Evolutionary conservation across 2,888 invertebrate genomes (phyloP).

Genomic region (Anthoptus insignis): DNA sequence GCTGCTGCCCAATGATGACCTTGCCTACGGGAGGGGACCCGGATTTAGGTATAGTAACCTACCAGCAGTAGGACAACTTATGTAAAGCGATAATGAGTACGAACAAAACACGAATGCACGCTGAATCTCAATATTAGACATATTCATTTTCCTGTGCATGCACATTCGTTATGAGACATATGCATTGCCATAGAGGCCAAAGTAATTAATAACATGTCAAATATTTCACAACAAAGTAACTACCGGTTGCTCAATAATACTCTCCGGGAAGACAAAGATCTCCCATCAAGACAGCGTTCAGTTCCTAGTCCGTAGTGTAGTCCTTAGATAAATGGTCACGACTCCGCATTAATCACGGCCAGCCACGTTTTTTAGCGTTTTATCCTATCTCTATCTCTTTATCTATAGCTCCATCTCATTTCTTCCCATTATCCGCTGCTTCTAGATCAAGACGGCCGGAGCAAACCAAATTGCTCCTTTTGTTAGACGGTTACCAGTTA

Average conservation of each 20-base stretch:
- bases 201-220: not conserved
- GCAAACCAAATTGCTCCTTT: conserved; percentile 35
- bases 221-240: not conserved
- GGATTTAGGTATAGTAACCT: no score
- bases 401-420: conserved; percentile 33
- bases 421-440: conserved; percentile 31
- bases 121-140: no score
- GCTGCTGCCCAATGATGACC: no score
- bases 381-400: conserved; percentile 31
- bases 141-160: no score
- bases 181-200: no score
- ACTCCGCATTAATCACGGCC: conserved; percentile 49
- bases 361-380: conserved; percentile 44
- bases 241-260: conserved; percentile 9
- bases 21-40: no score
- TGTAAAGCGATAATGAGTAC: no score
- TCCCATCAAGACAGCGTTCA: conserved; percentile 9
- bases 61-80: no score
- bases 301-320: conserved; percentile 6
- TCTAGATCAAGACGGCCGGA: conserved; percentile 22
- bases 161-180: no score
- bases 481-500: conserved; percentile 21
- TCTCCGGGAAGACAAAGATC: conserved; percentile 8
- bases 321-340: conserved; percentile 51
- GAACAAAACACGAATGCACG: no score